A percentile compares a stretch with the other conserved stretches of the same genome.
Evolutionary conservation across 2,888 invertebrate genomes (phyloP).

Genomic region (Desoria tigrina): DNA sequence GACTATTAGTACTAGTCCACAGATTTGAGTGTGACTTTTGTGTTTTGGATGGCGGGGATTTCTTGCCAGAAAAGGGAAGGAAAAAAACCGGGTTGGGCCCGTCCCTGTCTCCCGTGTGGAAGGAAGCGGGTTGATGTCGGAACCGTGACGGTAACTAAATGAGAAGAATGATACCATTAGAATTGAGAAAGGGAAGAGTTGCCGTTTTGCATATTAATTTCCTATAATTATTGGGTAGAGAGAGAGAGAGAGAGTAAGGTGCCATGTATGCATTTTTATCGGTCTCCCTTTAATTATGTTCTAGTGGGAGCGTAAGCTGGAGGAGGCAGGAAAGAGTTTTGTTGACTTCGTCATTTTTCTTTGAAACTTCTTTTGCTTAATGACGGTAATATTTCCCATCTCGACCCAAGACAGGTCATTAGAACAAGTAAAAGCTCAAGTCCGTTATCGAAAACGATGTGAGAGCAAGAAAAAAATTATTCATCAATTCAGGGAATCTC

Average conservation of each 20-base stretch:
- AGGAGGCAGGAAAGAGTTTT: constrained; percentile 51
- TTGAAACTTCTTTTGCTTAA: constrained; percentile 54
- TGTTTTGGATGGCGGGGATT: background rate
- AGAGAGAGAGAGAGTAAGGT: constrained; percentile 54
- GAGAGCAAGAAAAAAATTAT: constrained; percentile 46
- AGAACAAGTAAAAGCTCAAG: constrained; percentile 47
- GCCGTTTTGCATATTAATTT: constrained; percentile 55
- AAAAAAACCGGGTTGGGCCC: constrained; percentile 1
- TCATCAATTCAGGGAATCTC: constrained; percentile 48
- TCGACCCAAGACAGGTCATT: constrained; percentile 55
- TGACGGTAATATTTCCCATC: constrained; percentile 55
- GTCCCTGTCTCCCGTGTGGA: constrained; percentile 3
- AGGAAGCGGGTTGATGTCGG: constrained; percentile 28
- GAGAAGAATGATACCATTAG: constrained; percentile 31
- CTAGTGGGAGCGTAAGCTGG: constrained; percentile 16
- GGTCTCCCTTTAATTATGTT: constrained; percentile 52
- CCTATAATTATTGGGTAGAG: constrained; percentile 54
- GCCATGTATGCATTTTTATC: constrained; percentile 56
- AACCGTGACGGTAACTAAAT: constrained; percentile 41
- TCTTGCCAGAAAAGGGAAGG: constrained; percentile 12
- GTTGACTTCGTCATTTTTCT: constrained; percentile 56
- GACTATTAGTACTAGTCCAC: too few species aligned
- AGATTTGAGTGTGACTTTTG: too few species aligned
- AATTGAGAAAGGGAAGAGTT: constrained; percentile 37
- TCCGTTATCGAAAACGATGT: constrained; percentile 38